Conservation (phyloP, 2,888 invertebrate species). For the Epirrita christyi region DNA sequence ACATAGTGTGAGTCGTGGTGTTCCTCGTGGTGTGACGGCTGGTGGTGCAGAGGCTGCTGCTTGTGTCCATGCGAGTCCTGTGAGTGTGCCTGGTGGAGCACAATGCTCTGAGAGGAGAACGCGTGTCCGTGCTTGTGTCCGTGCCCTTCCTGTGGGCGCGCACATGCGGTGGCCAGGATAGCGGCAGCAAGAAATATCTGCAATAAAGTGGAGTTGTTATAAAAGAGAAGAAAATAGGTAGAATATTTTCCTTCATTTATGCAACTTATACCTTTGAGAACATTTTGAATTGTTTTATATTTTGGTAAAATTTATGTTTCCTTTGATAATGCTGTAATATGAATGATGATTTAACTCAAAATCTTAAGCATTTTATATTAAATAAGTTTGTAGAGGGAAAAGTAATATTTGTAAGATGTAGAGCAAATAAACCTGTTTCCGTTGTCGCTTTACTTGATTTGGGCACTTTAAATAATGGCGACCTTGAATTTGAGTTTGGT, state of each 20-base stretch:
- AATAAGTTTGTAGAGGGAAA: background rate
- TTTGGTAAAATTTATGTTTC: background rate
- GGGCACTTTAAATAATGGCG: background rate
- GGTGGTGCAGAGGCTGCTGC: constrained; percentile 10
- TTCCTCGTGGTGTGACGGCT: constrained; percentile 8
- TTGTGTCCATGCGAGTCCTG: constrained; percentile 14
- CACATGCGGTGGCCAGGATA: constrained; percentile 6
- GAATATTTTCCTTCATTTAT: background rate
- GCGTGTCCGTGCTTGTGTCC: constrained; percentile 38
- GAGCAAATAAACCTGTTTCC: background rate
- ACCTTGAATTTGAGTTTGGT: background rate
- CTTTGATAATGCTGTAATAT: background rate
- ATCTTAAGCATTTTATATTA: background rate
- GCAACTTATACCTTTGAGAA: background rate
- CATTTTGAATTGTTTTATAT: background rate
- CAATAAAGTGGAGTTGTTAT: background rate
- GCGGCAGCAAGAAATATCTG: constrained; percentile 17
- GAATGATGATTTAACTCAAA: background rate
- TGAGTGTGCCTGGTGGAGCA: constrained; percentile 47
- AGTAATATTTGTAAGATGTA: background rate
- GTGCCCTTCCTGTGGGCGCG: constrained; percentile 22
- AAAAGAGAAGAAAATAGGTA: background rate
- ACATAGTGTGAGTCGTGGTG: constrained; percentile 25
- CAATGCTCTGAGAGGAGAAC: constrained; percentile 52
- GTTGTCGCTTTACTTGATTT: background rate